Conservation (phyloP, 1,140 invertebrate genomes). For the Microplitis mediator region DNA sequence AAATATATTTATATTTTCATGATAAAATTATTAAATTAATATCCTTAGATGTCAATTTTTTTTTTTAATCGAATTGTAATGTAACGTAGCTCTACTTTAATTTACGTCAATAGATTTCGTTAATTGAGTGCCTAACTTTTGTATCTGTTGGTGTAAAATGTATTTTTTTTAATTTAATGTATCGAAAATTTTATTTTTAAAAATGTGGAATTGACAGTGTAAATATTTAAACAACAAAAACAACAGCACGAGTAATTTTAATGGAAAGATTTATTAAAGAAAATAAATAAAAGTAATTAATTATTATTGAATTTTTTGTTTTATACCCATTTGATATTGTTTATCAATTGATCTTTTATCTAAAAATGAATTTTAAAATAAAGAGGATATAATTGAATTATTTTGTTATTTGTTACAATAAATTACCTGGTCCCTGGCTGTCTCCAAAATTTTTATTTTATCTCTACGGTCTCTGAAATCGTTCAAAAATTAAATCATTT, state of each 20-base stretch:
- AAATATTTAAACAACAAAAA: constrained; percentile 7
- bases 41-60: neutral
- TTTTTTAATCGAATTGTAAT: neutral
- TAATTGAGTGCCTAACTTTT: constrained; percentile 34
- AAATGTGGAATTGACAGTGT: constrained; percentile 14
- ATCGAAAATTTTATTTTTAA: constrained; percentile 8
- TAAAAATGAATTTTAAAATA: neutral
- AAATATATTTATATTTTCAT: neutral
- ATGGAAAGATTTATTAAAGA: neutral
- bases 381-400: neutral
- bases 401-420: neutral
- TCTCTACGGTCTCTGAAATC: no score
- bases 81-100: neutral
- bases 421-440: no score
- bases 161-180: constrained; percentile 30
- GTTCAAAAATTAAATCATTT: no score
- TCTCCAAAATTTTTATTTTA: no score
- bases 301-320: neutral
- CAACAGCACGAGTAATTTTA: neutral
- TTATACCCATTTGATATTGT: neutral
- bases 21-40: neutral
- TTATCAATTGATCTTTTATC: neutral
- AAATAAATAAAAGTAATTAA: neutral
- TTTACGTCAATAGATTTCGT: constrained; percentile 18
- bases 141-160: neutral